Percentiles rank a stretch among this genome's conserved stretches.
Evolutionary conservation across 2,113 vertebrate species (phyloP).

Genomic region (Nerophis ophidion): DNA sequence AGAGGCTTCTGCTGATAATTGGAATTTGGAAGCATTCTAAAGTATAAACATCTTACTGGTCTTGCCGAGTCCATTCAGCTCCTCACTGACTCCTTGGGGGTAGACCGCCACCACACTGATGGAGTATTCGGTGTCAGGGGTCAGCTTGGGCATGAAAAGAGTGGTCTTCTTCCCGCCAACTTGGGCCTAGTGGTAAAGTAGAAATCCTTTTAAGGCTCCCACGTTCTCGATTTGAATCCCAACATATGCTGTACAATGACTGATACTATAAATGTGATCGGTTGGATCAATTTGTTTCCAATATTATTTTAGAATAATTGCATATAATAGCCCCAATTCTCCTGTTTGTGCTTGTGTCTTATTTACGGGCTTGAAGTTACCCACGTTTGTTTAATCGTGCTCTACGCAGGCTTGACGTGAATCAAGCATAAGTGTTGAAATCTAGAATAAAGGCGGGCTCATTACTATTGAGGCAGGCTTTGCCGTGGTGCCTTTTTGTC

Average conservation of each 20-base stretch:
- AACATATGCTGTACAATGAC: neutral
- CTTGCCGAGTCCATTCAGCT: constrained; percentile 86
- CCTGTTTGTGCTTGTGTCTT: too few species aligned
- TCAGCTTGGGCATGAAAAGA: constrained; percentile 87
- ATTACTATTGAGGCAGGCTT: too few species aligned
- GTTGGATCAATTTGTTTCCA: neutral
- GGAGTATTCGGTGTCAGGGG: constrained; percentile 85
- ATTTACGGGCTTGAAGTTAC: too few species aligned
- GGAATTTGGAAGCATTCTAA: neutral
- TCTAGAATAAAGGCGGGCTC: too few species aligned
- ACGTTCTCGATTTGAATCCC: neutral
- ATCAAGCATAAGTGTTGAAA: too few species aligned
- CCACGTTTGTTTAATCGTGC: too few species aligned
- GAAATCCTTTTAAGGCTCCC: neutral
- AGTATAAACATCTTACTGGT: constrained; percentile 78
- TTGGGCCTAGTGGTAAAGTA: constrained; percentile 66
- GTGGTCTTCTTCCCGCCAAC: constrained; percentile 88
- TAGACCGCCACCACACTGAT: constrained; percentile 85
- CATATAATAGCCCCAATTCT: too few species aligned
- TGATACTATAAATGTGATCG: neutral
- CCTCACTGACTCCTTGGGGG: constrained; percentile 73
- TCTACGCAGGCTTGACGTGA: too few species aligned
- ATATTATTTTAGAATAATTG: neutral
- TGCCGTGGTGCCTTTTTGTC: too few species aligned
- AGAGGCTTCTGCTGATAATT: neutral